Base-by-base conservation (phyloP, 2,888 invertebrate species). In the Tetropium fuscum region DNA sequence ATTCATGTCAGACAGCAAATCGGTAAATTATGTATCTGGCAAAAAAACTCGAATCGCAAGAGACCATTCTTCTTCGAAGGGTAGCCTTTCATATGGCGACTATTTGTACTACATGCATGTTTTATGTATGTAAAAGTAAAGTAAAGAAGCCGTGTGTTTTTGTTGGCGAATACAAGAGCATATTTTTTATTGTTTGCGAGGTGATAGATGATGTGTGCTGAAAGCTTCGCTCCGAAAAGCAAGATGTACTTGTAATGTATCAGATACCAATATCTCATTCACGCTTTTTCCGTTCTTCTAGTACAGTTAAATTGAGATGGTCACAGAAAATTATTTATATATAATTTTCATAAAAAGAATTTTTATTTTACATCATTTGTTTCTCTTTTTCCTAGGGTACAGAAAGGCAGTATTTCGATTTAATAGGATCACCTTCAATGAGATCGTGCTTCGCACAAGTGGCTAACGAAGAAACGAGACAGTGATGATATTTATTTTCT, bases 1-100 rank as follows among this genome's bases (percentile, higher is more conserved):
- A 61, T 51, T 58, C 53, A 58, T 58, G 47, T 32, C 44, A 53
- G 58, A 58, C 51, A 58, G 34, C 41, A 57, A 49, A 57, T 57
- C 48, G 57, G 57, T 57, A 57, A 57, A 57, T 41, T 57, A 49
- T 49, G 48, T 57, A 49, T 57, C 41, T 41, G 30, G 49, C 32
- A 49, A 57, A 64, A 62, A 36, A 44, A 44, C 22, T 44, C 22
- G 38, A 34, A 32, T 32, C 38, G 32, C 44, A 30, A 43, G 38
- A 44, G 44, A 54, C 38, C 54, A 44, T 54, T 54, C 45, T 53
- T 54, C 44, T 44, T 38, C 54, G 22, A n/a, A 44, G 54, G 44
- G 44, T 34, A 54, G 36, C 36, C 38, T 54, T 45, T 54, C 44
- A 44, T 27, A 54, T 36, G 44, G 34, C 34, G 44, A 45, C 54